Conservation (phyloP, 2,797 vertebrate species). For the Muscicapa comitata region DNA sequence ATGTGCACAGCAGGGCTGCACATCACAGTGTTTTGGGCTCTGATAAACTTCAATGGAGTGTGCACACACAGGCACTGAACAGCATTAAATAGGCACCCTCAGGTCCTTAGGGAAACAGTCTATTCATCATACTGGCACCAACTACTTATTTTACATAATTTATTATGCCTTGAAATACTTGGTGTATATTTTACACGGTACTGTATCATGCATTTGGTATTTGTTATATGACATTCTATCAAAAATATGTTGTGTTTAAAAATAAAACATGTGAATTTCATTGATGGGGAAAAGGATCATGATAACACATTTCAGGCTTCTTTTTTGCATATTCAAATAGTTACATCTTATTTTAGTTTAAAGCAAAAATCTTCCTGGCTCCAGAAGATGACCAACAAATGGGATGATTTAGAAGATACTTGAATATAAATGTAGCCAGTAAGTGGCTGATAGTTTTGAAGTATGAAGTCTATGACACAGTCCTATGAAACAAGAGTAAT, state of each 20-base stretch:
- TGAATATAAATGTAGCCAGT: not conserved
- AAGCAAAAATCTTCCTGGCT: not conserved
- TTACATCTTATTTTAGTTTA: not conserved
- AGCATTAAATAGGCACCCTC: not conserved
- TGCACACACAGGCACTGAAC: not conserved
- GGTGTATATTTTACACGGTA: not conserved
- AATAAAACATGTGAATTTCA: not conserved
- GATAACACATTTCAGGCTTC: not conserved
- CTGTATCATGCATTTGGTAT: not conserved
- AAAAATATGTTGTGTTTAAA: not conserved
- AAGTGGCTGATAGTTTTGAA: not conserved
- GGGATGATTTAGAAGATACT: not conserved
- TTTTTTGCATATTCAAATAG: not conserved
- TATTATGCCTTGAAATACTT: not conserved
- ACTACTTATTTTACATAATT: not conserved
- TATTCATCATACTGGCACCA: not conserved
- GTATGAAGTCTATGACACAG: not conserved
- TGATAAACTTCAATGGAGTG: not conserved
- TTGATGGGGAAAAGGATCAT: not conserved
- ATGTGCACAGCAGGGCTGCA: not conserved
- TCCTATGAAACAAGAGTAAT: not conserved
- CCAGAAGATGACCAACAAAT: not conserved
- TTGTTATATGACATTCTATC: not conserved
- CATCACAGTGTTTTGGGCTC: not conserved
- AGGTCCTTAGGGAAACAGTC: not conserved